Evolutionary conservation across 35 echinoderm and acorn worm species (phyloP).

Genomic region (Ptychodera flava): DNA sequence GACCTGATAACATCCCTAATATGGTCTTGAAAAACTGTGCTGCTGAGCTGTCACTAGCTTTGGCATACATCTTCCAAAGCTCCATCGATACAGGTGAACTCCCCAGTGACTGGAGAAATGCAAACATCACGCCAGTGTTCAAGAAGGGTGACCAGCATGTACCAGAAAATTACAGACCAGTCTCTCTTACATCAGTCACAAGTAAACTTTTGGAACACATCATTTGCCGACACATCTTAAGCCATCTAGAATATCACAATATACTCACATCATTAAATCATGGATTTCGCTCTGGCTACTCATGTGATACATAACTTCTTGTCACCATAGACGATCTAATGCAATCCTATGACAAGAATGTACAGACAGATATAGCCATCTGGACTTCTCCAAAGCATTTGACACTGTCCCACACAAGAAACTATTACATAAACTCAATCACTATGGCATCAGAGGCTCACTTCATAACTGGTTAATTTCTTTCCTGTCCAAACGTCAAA

Average conservation of each 20-base stretch:
- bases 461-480: conserved; percentile 24
- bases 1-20: conserved; percentile 39
- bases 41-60: conserved; percentile 12
- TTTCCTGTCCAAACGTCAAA: conserved; percentile 5
- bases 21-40: conserved; percentile 32
- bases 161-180: not conserved
- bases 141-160: conserved; percentile 16
- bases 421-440: conserved; percentile 8
- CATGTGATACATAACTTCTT: conserved; percentile 11
- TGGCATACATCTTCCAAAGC: conserved; percentile 49
- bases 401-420: conserved; percentile 19
- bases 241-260: conserved; percentile 9
- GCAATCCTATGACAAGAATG: not conserved
- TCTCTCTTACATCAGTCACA: conserved; percentile 19
- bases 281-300: conserved; percentile 15
- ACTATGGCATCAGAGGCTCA: conserved; percentile 25
- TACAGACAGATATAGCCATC: too few relatives aligned
- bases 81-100: conserved; percentile 38
- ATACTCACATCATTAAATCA: conserved; percentile 18
- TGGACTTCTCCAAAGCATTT: conserved; percentile 36
- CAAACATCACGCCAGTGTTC: conserved; percentile 19
- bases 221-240: conserved; percentile 11
- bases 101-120: conserved; percentile 36
- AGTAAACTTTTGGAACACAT: conserved; percentile 22
- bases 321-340: not conserved